Percentiles rank a stretch among this genome's conserved stretches.
Conservation (phyloP, 2,888 invertebrate species). For the Agrotis puta region DNA sequence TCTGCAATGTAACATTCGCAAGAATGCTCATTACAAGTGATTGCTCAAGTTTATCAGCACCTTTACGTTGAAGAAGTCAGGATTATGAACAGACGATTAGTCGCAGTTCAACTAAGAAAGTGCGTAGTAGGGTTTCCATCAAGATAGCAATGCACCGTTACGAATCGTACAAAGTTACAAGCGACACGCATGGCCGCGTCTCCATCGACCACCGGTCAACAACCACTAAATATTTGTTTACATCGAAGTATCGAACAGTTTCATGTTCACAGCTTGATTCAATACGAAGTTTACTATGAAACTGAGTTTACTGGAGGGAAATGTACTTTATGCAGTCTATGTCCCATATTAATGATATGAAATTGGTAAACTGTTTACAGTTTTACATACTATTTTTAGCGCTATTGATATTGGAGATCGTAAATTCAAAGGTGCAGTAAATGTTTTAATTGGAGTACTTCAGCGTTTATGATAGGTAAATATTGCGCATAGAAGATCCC, state of each 20-base stretch:
- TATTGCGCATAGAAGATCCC: neutral
- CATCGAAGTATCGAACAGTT: conserved; percentile 19
- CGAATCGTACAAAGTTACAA: conserved; percentile 46
- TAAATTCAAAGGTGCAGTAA: neutral
- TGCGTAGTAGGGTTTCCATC: conserved; percentile 20
- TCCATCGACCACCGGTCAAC: conserved; percentile 35
- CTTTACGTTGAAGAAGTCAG: neutral
- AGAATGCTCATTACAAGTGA: too few relatives aligned
- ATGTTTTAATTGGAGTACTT: neutral
- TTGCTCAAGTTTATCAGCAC: too few relatives aligned
- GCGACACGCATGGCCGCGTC: conserved; percentile 55
- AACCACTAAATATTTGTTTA: conserved; percentile 56
- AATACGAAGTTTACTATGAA: conserved; percentile 5
- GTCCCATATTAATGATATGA: neutral
- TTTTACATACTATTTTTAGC: neutral
- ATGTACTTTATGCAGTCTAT: conserved; percentile 9
- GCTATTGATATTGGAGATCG: neutral
- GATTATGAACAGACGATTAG: conserved; percentile 5
- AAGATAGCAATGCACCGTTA: conserved; percentile 53
- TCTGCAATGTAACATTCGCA: too few relatives aligned
- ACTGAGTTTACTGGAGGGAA: conserved; percentile 14
- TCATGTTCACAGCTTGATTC: conserved; percentile 31
- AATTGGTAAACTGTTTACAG: neutral
- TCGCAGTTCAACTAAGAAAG: conserved; percentile 1
- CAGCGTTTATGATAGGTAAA: too few relatives aligned